phyloP scores from a whole-genome alignment of 23 tunicate species.

The Styela plicata region DNA sequence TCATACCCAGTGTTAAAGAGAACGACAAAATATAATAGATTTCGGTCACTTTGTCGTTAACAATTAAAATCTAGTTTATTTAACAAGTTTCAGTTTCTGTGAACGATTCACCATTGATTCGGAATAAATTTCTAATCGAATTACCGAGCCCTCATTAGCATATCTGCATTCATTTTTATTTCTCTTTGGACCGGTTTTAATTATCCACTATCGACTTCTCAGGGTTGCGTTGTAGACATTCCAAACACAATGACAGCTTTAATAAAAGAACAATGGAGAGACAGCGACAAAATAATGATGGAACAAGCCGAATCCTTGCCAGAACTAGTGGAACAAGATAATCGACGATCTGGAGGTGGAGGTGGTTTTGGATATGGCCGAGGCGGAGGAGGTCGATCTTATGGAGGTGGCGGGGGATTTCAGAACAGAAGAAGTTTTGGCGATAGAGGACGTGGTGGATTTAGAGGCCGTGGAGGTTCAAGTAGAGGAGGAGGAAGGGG shows the following conservation, averaged over 20 bases:
- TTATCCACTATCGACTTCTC: too few species aligned
- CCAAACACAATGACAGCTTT: constrained; percentile 60
- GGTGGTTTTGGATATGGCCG: constrained; percentile 36
- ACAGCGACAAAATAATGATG: constrained; percentile 30
- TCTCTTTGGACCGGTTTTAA: too few species aligned
- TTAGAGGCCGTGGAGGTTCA: constrained; percentile 31
- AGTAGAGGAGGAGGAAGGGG: constrained; percentile 11
- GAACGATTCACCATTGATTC: too few species aligned
- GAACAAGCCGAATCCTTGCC: constrained; percentile 48
- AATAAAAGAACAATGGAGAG: constrained; percentile 52
- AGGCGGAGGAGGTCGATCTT: neutral
- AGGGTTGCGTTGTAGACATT: constrained; percentile 92
- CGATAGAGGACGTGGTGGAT: constrained; percentile 21
- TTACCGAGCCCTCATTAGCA: too few species aligned
- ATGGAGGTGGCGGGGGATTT: constrained; percentile 17
- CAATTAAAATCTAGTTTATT: too few species aligned
- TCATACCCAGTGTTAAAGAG: too few species aligned
- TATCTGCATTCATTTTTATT: too few species aligned
- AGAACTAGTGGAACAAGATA: constrained; percentile 34
- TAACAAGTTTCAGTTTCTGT: too few species aligned
- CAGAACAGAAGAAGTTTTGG: constrained; percentile 15
- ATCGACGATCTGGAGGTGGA: constrained; percentile 16
- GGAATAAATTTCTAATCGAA: too few species aligned
- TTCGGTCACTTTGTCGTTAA: too few species aligned
- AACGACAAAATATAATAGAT: too few species aligned